These are phyloP conservation scores for Origma solitaria DNA, from an alignment of 2,113 vertebrate genomes.

Conservation along the genomic window DNA sequence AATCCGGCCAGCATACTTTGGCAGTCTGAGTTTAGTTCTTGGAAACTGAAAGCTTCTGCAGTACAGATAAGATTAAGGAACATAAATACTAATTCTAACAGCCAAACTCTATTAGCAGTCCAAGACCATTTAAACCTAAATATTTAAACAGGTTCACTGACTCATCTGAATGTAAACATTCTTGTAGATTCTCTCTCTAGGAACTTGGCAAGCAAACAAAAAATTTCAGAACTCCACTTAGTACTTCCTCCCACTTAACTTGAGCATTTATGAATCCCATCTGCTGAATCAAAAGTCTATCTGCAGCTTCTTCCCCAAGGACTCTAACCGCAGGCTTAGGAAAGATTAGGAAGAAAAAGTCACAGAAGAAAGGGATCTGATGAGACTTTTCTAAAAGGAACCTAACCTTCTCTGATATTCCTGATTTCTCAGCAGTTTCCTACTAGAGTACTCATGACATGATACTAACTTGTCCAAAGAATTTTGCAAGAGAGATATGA, in stretches of 20 bases:
- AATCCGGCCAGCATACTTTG: not conserved
- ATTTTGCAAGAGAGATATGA: not conserved
- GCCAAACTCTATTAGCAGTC: not conserved
- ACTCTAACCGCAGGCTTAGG: not conserved
- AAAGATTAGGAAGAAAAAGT: not conserved
- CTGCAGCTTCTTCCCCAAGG: not conserved
- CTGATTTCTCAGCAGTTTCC: not conserved
- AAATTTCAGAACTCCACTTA: not conserved
- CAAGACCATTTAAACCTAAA: not conserved
- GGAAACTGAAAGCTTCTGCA: not conserved
- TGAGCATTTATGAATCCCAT: not conserved
- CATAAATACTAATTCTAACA: not conserved
- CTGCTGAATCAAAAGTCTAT: not conserved
- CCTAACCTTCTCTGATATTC: not conserved
- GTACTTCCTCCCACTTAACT: slow-evolving; percentile 2
- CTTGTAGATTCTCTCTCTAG: not conserved
- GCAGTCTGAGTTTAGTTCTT: not conserved
- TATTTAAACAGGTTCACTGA: not conserved
- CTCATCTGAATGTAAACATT: not conserved
- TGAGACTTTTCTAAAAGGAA: not conserved
- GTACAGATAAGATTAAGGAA: not conserved
- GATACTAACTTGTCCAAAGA: not conserved
- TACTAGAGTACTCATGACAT: not conserved
- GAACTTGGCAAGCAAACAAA: slow-evolving; percentile 34
- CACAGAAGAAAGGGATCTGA: not conserved